These are phyloP conservation scores for Rattus norvegicus DNA, from an alignment of 2,113 vertebrate genomes.

Conservation along the genomic window DNA sequence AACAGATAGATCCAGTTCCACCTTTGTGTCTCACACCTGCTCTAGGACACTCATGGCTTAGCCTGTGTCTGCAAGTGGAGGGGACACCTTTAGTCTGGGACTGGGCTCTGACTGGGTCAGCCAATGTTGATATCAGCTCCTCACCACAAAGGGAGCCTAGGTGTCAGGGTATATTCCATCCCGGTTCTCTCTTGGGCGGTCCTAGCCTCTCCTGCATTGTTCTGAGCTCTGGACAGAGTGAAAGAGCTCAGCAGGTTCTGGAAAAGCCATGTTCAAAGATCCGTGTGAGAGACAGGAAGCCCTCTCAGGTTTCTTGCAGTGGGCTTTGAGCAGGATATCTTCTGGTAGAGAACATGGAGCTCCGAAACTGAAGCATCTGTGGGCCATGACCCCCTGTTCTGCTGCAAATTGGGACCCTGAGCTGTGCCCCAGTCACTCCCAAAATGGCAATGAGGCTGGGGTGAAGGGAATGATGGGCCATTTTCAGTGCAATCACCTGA, in stretches of 20 bases:
- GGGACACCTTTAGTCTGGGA: not conserved
- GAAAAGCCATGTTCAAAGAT: not conserved
- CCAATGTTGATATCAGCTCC: not conserved
- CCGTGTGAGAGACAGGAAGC: not conserved
- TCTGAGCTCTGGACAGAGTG: not conserved
- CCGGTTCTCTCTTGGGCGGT: not conserved
- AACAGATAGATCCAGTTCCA: too few species aligned
- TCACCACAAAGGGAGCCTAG: not conserved
- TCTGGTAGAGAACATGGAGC: not conserved
- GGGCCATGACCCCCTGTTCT: accelerated
- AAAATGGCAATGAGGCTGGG: not conserved
- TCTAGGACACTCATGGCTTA: not conserved
- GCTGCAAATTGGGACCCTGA: accelerated
- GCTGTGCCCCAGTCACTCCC: too few species aligned
- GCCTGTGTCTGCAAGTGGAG: not conserved
- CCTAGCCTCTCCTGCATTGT: not conserved
- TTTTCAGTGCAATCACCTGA: too few species aligned
- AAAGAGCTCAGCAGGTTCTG: not conserved
- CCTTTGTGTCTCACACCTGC: not conserved
- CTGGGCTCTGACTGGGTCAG: not conserved
- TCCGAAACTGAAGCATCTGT: accelerated
- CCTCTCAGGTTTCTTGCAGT: not conserved
- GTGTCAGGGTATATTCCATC: not conserved
- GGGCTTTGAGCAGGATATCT: not conserved
- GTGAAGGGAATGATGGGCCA: not conserved